Evolutionary conservation across 2,888 invertebrate genomes (phyloP).

Genomic region (Euproctis similis): DNA sequence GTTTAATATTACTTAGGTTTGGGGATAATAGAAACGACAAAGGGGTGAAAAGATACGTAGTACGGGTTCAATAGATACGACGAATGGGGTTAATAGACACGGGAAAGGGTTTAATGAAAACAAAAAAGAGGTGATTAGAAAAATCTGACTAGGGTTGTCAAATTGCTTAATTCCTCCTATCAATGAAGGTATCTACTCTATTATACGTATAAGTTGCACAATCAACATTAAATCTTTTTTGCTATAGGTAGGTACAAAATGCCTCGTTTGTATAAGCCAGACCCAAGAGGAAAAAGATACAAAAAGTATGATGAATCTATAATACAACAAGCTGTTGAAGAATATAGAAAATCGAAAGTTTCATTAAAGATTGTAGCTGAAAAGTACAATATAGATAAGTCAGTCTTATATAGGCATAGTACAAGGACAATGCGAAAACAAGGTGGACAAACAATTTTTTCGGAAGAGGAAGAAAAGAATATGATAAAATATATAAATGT

Average conservation of each 20-base stretch:
- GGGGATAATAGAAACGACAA: conserved; percentile 4
- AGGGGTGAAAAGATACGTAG: conserved; percentile 5
- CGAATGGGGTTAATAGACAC: conserved; percentile 5
- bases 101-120: conserved; percentile 6
- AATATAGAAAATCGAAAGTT: background rate
- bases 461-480: conserved; percentile 12
- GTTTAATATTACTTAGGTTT: background rate
- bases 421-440: conserved; percentile 11
- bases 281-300: conserved; percentile 4
- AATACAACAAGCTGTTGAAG: conserved; percentile 7
- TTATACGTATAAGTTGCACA: too few species aligned
- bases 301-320: conserved; percentile 5
- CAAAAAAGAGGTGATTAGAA: conserved; percentile 7
- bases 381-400: conserved; percentile 9
- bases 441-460: conserved; percentile 18
- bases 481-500: conserved; percentile 16
- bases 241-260: conserved; percentile 1
- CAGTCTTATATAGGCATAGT: conserved; percentile 14
- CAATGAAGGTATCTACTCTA: too few species aligned
- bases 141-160: conserved; percentile 2
- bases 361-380: conserved; percentile 6
- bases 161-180: background rate
- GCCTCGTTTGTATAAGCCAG: conserved; percentile 4
- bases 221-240: too few species aligned
- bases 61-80: too few species aligned